Conservation (phyloP, 1,140 invertebrate species). For the Temnothorax longispinosus region DNA sequence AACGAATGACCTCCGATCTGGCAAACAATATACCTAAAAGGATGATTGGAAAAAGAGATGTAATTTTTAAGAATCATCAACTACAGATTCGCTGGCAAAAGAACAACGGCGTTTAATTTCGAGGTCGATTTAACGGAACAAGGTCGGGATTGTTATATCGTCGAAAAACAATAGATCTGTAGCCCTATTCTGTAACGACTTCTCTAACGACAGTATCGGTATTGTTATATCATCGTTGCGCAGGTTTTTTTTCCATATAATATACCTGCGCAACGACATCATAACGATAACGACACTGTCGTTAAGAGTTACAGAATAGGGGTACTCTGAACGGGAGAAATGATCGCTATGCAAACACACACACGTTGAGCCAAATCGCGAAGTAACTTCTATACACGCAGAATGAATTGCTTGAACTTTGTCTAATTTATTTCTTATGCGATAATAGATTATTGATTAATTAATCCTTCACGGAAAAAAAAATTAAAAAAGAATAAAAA, state of each 20-base stretch:
- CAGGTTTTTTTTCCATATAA: too few relatives aligned
- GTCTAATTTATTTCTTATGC: background rate
- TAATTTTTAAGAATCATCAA: constrained; percentile 18
- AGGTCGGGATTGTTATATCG: background rate
- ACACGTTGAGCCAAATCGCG: background rate
- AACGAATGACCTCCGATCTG: background rate
- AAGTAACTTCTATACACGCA: background rate
- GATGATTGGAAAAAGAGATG: background rate
- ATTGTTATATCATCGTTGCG: too few relatives aligned
- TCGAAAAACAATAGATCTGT: constrained; percentile 15
- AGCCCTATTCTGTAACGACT: too few relatives aligned
- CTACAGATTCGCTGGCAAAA: background rate
- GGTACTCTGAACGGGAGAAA: background rate
- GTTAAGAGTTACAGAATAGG: too few relatives aligned
- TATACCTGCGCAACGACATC: too few relatives aligned
- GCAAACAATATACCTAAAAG: background rate
- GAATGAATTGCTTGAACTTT: background rate
- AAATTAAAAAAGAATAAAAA: constrained; percentile 12
- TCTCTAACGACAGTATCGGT: too few relatives aligned
- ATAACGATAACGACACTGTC: too few relatives aligned
- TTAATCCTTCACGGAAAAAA: background rate
- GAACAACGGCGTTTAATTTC: background rate
- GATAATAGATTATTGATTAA: constrained; percentile 3
- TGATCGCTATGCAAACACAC: background rate
- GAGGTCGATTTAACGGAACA: constrained; percentile 20